Evolutionary conservation across 2,113 vertebrate species (phyloP), one percentile per base, ranked within the genome.

Genomic region (Pangasianodon hypophthalmus): DNA sequence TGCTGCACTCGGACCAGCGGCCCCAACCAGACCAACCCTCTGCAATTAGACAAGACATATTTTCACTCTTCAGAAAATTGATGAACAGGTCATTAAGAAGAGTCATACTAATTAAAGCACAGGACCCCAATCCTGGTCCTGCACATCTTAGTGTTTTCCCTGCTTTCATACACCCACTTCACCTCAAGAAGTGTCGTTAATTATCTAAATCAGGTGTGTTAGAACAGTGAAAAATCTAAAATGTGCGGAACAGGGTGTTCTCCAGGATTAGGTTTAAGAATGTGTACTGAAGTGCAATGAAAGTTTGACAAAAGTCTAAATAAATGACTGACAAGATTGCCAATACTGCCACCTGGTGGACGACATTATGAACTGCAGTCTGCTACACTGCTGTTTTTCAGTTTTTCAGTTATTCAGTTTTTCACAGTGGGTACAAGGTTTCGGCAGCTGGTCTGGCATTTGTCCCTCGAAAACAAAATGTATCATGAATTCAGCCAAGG

Each of bases 1-100:
- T 97, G 93, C 97, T 99, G 94, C 98, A 99, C 79, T 97, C 98
- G 0, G 98, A 97, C 98, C 98, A 99, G 89, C 97, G 94, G 4
- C 97, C 97, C 98, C 98, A 99, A 0, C 96, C 91, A 79, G 96
- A 97, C 98, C 98, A 99, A 91, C 97, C 97, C 84, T 97, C 98
- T 99, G 95, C 86, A 91, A 84, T 60, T 29, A 16, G 3, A 62
- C 5, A 46, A 84, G 11, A 7, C 2, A 83, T 54, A 21, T 14
- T 29, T 16, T 84, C 6, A 41, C 52, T 83, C 54, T 46, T 60
- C 5, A 14, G 32, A 84, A 84, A 44, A 21, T 62, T 84, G 9
- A 10, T 84, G 21, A 37, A 44, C 82, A 41, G 8, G 10, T 54
- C 48, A 81, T 24, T 60, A 44, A 44, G 32, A 26, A 56, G 52